These are phyloP conservation scores for Pseudobourletiella spinata DNA, from an alignment of 1,140 invertebrate genomes.

Conservation along the genomic window DNA sequence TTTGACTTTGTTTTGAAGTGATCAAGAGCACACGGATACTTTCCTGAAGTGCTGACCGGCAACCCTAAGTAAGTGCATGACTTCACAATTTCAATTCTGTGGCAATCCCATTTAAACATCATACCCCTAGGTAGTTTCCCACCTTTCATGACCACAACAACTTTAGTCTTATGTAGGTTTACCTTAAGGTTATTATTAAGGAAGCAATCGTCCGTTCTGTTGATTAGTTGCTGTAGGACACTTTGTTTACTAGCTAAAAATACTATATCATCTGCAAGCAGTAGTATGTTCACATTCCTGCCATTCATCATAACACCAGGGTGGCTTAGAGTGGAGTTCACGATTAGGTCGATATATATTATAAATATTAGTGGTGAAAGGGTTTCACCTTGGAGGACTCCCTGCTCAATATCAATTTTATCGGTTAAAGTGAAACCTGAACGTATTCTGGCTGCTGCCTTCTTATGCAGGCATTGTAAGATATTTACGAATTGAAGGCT, in stretches of 20 bases:
- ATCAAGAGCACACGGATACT: neutral
- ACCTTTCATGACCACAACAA: neutral
- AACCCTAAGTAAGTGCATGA: neutral
- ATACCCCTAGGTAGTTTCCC: neutral
- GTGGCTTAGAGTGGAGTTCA: no score
- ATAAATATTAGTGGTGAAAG: neutral
- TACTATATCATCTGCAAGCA: neutral
- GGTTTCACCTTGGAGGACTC: no score
- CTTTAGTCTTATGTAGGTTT: neutral
- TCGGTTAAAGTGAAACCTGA: no score
- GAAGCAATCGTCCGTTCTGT: neutral
- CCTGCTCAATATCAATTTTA: no score
- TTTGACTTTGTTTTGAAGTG: neutral
- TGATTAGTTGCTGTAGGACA: neutral
- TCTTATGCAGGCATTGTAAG: no score
- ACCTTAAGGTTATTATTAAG: conserved; percentile 1
- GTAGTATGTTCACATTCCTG: neutral
- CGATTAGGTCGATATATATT: neutral
- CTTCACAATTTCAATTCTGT: conserved; percentile 1
- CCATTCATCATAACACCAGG: no score
- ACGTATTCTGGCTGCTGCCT: neutral
- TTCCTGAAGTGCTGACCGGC: neutral
- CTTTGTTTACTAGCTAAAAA: neutral
- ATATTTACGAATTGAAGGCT: no score
- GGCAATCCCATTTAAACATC: neutral